Base-by-base conservation (phyloP, 2,797 vertebrate species). In the Alcedo quadribrachys region DNA sequence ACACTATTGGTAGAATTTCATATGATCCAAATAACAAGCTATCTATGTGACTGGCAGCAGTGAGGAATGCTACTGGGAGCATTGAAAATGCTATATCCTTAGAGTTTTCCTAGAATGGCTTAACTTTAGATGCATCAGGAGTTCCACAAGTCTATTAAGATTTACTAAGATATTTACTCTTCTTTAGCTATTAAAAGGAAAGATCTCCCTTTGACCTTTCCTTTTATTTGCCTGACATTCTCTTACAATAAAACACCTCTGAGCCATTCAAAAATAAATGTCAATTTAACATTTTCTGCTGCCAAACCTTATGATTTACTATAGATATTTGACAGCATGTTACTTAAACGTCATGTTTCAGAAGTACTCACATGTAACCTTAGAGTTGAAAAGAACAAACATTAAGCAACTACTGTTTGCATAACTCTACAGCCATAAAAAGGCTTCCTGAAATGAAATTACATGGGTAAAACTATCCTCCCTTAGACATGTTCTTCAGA, bases 221-320 rank as follows among this genome's bases (percentile, higher is more conserved):
- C 63, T 90, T 97, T 89, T 97, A 92, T 97, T 96, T 97, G 91
- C 90, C 87, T 97, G 96, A 96, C 91, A 97, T 96, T 97, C 93
- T 97, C 77, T 95, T 89, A 95, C 57, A 89, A 90, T 93, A 93
- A 97, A 97, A 85, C 60, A 93, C 65, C 67, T 93, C 93, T 22
- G 15, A 84, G 55, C 60, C 83, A 66, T 80, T 90, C 32, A 67
- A 93, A 90, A 97, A 93, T 83, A 95, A 97, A 96, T 82, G 79
- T 80, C 53, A 1, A 87, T 94, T 95, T 96, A 95, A 96, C 50
- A 87, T 96, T 97, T 97, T 92, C 68, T 74, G 54, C 84, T 77
- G 69, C 54, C 71, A 92, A 92, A 93, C 42, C 79, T 95, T 89
- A 90, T 60, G 62, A 96, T 85, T 92, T 94, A 68, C 46, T 84